Evolutionary conservation across 1,140 invertebrate species (phyloP), one percentile per base, ranked within the genome.

Genomic region (Drosophila sechellia): DNA sequence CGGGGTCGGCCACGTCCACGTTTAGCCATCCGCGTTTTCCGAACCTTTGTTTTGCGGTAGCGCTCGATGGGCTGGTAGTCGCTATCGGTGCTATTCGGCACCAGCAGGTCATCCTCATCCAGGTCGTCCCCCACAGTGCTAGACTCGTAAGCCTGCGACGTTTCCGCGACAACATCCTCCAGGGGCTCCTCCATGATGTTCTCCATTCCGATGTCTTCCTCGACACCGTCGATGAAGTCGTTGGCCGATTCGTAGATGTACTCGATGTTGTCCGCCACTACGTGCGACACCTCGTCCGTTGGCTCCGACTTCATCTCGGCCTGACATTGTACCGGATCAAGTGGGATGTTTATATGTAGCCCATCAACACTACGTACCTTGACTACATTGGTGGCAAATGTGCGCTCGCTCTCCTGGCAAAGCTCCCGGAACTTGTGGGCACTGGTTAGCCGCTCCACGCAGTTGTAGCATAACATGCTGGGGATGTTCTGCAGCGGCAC

Each of bases 381-480:
- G 1, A 91, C 76, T 22, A 91, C 71, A 54, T 84, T 86, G 13
- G 73, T 78, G 60, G 87, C 57, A 54, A 91, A 79, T 4, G 90
- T 76, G 5, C 84, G 71, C 48, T 91, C 89, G 45, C 86, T 91
- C n/a, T 83, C 78, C 64, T 90, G 90, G 49, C 86, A 90, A 56
- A 91, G 22, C 22, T 74, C 65, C 0, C 90, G 80, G 37, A 91
- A 91, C 45, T 81, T 83, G 42, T 81, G 81, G 5, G 90, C 84
- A 40, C 43, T 81, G 40, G 68, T 73, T 8, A 91, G 55, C 10
- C 50, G 74, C 8, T 77, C 66, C 8, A 89, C 46, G 55, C 90
- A 91, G 17, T 31, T 84, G 15, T 53, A 70, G 56, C 90, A 91
- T 20, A 91, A 63, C 64, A 91, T 91, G 45, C 80, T 91, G 4